Conservation (phyloP, 2,113 vertebrate species). For the Australoheros scitulus region DNA sequence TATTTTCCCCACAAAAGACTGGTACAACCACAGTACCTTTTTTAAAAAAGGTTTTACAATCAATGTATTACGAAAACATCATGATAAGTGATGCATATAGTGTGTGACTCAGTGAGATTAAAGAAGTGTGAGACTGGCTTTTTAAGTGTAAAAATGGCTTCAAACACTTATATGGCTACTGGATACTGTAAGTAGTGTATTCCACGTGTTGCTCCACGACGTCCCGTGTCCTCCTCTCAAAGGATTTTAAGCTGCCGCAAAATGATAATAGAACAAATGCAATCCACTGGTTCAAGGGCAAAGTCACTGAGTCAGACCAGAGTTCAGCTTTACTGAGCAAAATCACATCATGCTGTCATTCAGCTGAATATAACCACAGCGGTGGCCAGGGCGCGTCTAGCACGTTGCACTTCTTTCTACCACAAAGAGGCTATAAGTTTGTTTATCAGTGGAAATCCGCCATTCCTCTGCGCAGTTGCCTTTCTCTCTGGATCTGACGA, state of each 20-base stretch:
- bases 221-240: background rate
- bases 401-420: constrained; percentile 10
- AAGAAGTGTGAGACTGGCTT: background rate
- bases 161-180: background rate
- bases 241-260: constrained; percentile 14
- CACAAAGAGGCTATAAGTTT: constrained; percentile 55
- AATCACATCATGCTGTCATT: constrained; percentile 53
- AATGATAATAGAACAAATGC: background rate
- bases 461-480: constrained; percentile 39
- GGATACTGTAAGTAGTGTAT: background rate
- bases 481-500: constrained; percentile 16
- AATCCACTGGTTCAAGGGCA: constrained; percentile 64
- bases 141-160: no score
- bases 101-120: constrained; percentile 51
- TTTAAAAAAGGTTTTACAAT: constrained; percentile 1
- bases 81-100: constrained; percentile 66
- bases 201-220: constrained; percentile 46
- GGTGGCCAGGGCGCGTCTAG: constrained; percentile 47
- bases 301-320: constrained; percentile 41
- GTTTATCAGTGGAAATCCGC: constrained; percentile 42
- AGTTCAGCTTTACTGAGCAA: constrained; percentile 35
- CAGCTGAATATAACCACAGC: constrained; percentile 1
- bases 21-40: constrained; percentile 3
- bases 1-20: background rate
- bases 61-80: constrained; percentile 40